Evolutionary conservation across 1,140 invertebrate species (phyloP).

Genomic region (Campoletis sonorensis): DNA sequence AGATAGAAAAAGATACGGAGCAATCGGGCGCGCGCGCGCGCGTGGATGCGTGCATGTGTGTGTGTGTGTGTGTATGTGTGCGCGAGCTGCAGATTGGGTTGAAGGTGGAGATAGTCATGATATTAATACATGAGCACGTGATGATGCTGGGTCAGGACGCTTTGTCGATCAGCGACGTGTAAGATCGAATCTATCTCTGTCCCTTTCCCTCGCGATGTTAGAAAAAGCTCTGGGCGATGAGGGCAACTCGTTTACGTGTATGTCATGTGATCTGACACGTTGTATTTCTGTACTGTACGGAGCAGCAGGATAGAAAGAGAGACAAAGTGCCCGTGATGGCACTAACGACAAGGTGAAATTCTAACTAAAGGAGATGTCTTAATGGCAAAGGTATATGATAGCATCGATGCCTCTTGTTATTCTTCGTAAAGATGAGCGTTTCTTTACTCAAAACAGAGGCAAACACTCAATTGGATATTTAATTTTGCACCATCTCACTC

Average conservation of each 20-base stretch:
- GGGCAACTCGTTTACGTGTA: not conserved
- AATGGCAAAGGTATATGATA: conserved; percentile 61
- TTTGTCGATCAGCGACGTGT: conserved; percentile 73
- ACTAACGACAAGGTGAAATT: conserved; percentile 70
- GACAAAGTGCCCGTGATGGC: not conserved
- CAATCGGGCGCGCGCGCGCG: not conserved
- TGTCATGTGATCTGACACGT: conserved; percentile 58
- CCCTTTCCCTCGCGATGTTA: conserved; percentile 50
- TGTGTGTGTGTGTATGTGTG: not conserved
- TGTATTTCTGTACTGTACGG: conserved; percentile 58
- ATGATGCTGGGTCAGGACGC: conserved; percentile 60
- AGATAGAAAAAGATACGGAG: conserved; percentile 19
- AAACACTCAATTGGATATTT: not conserved
- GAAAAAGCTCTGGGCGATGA: conserved; percentile 5
- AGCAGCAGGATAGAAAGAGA: not conserved
- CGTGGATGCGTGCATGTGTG: not conserved
- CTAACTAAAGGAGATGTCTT: conserved; percentile 73
- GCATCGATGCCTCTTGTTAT: conserved; percentile 15
- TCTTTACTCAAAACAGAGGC: too few relatives aligned
- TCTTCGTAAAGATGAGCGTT: conserved; percentile 11
- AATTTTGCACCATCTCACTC: not conserved
- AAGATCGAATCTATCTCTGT: conserved; percentile 56
- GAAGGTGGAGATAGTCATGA: conserved; percentile 55
- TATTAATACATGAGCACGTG: conserved; percentile 69
- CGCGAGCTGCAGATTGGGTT: not conserved